Conservation (phyloP, 2,888 invertebrate genomes). For the Amiota minor region DNA sequence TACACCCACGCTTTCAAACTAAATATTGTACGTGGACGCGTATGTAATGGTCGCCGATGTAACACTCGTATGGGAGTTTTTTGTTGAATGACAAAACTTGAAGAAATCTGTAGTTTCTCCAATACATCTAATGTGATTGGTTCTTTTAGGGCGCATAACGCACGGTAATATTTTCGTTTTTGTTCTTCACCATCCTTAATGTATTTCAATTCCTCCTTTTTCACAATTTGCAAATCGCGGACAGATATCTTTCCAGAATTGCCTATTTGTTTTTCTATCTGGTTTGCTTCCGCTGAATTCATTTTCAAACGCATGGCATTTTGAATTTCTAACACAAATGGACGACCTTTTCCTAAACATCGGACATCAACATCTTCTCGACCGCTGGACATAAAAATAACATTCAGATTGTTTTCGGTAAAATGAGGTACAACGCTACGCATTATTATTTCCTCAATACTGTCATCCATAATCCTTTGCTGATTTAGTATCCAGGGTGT, state of each 20-base stretch:
- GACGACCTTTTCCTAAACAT: slow-evolving; percentile 92
- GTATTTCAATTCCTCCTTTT: slow-evolving; percentile 79
- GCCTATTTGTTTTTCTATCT: slow-evolving; percentile 77
- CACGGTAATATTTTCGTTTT: slow-evolving; percentile 90
- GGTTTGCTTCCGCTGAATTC: slow-evolving; percentile 74
- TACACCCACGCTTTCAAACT: slow-evolving; percentile 77
- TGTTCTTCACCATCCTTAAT: slow-evolving; percentile 90
- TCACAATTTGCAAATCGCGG: slow-evolving; percentile 79
- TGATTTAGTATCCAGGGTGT: slow-evolving; percentile 86
- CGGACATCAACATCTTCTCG: slow-evolving; percentile 98
- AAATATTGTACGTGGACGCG: slow-evolving; percentile 80
- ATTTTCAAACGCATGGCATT: slow-evolving; percentile 79
- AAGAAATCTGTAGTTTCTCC: slow-evolving; percentile 71
- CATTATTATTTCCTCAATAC: slow-evolving; percentile 92
- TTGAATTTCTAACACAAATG: slow-evolving; percentile 90
- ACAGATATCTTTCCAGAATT: slow-evolving; percentile 76
- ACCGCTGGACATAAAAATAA: slow-evolving; percentile 93
- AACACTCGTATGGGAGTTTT: slow-evolving; percentile 93
- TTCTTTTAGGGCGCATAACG: slow-evolving; percentile 78
- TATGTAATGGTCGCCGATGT: slow-evolving; percentile 85
- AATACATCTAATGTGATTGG: slow-evolving; percentile 76
- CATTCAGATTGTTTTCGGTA: slow-evolving; percentile 61
- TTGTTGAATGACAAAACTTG: slow-evolving; percentile 80
- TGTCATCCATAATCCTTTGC: slow-evolving; percentile 84
- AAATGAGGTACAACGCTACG: slow-evolving; percentile 78